These are phyloP conservation scores for Sicus ferrugineus DNA, from an alignment of 2,888 invertebrate genomes.

Conservation along the genomic window DNA sequence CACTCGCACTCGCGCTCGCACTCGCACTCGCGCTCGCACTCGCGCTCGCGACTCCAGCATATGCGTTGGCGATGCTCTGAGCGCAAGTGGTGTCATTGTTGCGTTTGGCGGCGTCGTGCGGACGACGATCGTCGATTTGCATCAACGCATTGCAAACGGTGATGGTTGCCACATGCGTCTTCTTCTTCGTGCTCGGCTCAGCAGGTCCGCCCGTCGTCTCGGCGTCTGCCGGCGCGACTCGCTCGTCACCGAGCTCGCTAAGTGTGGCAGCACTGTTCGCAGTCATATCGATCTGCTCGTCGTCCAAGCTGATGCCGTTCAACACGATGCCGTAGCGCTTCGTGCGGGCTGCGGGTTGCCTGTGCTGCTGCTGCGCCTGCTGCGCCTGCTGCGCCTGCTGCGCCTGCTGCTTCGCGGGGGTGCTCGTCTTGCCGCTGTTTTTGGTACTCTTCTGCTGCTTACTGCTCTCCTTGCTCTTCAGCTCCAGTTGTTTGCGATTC, in stretches of 20 bases:
- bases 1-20: conserved; percentile 10
- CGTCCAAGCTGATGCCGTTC: conserved; percentile 59
- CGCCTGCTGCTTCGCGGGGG: conserved; percentile 34
- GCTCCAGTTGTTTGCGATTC: conserved; percentile 34
- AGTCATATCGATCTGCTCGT: conserved; percentile 40
- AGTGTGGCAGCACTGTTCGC: background rate
- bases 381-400: too few relatives aligned
- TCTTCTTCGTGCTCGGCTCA: conserved; percentile 10
- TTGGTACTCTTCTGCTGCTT: conserved; percentile 23
- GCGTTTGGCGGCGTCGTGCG: conserved; percentile 9
- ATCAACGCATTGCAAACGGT: conserved; percentile 31
- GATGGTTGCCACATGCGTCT: conserved; percentile 28
- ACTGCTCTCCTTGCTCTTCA: conserved; percentile 13
- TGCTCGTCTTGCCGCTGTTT: conserved; percentile 34
- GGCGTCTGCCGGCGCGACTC: conserved; percentile 53
- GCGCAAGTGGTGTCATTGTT: conserved; percentile 6
- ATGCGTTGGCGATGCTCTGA: background rate
- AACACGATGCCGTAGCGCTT: conserved; percentile 64
- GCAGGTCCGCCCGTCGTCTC: conserved; percentile 46
- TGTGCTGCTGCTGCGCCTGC: conserved; percentile 37
- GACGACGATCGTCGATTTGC: conserved; percentile 27
- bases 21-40: conserved; percentile 20
- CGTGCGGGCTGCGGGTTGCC: conserved; percentile 49
- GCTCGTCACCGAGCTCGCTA: background rate
- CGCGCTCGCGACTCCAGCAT: background rate